A percentile compares a stretch with the other conserved stretches of the same genome.
Evolutionary conservation across 2,797 vertebrate species (phyloP).

Genomic region (Miichthys miiuy): DNA sequence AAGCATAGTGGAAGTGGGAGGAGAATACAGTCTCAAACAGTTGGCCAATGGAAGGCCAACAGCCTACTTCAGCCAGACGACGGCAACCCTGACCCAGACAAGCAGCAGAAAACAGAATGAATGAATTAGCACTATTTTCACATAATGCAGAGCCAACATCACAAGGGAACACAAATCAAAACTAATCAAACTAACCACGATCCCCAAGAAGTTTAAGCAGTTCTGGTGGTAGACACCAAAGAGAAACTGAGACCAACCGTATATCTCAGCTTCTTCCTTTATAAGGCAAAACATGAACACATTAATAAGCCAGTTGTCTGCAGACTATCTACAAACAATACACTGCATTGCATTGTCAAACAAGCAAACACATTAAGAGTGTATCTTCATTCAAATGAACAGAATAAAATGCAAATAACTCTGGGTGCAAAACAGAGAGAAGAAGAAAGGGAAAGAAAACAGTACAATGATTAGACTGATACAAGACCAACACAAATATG

Average conservation of each 20-base stretch:
- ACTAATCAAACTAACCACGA: too few species aligned
- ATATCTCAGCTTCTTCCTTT: slow-evolving; percentile 5
- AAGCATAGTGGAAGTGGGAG: too few species aligned
- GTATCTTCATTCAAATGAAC: slow-evolving; percentile 10
- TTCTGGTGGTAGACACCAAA: too few species aligned
- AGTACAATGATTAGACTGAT: neutral
- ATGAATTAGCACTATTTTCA: neutral
- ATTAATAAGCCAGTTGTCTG: neutral
- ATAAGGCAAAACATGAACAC: slow-evolving; percentile 5
- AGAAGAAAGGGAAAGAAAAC: neutral
- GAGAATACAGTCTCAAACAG: too few species aligned
- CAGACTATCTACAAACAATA: neutral
- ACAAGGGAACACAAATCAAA: too few species aligned
- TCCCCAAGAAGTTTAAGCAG: too few species aligned
- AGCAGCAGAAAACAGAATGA: neutral
- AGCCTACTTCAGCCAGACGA: too few species aligned
- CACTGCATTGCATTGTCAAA: neutral
- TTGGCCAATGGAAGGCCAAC: too few species aligned
- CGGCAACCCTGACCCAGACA: neutral
- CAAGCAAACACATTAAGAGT: slow-evolving; percentile 14
- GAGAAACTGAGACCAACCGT: too few species aligned
- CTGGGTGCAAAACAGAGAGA: neutral
- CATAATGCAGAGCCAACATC: neutral
- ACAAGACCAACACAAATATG: neutral
- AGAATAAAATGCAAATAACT: neutral